These are phyloP conservation scores for Alviniconcha marisindica DNA, from an alignment of 1,140 invertebrate species.

Conservation along the genomic window DNA sequence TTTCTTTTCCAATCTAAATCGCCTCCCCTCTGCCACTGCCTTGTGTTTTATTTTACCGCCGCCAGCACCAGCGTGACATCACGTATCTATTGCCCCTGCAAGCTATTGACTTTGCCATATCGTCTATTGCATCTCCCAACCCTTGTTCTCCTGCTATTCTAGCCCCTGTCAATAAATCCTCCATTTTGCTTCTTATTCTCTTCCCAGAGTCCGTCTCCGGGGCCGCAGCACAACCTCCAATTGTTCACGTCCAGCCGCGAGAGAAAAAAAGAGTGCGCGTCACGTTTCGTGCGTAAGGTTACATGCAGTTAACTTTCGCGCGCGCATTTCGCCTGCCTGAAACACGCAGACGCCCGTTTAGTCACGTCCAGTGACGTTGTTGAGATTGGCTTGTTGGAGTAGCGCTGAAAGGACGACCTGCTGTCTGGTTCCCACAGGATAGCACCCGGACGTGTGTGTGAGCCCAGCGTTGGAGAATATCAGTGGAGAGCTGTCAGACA, in stretches of 20 bases:
- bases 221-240: constrained; percentile 3
- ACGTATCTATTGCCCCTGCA: neutral
- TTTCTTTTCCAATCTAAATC: too few relatives aligned
- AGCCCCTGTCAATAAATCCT: constrained; percentile 18
- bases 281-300: constrained; percentile 26
- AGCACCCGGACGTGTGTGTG: too few relatives aligned
- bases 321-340: neutral
- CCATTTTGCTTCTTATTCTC: constrained; percentile 13
- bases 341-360: neutral
- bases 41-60: neutral
- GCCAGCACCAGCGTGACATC: neutral
- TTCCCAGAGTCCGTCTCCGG: neutral
- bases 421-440: too few relatives aligned
- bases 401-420: too few relatives aligned
- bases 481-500: too few relatives aligned
- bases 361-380: neutral
- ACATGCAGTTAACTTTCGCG: neutral
- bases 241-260: constrained; percentile 16
- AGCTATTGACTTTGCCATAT: neutral
- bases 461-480: too few relatives aligned
- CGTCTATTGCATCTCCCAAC: neutral
- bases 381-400: too few relatives aligned
- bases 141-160: neutral
- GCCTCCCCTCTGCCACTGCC: neutral
- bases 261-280: constrained; percentile 30